Percentiles rank a stretch among this genome's conserved stretches.
Conservation (phyloP, 1,140 invertebrate species). For the Papilio machaon region DNA sequence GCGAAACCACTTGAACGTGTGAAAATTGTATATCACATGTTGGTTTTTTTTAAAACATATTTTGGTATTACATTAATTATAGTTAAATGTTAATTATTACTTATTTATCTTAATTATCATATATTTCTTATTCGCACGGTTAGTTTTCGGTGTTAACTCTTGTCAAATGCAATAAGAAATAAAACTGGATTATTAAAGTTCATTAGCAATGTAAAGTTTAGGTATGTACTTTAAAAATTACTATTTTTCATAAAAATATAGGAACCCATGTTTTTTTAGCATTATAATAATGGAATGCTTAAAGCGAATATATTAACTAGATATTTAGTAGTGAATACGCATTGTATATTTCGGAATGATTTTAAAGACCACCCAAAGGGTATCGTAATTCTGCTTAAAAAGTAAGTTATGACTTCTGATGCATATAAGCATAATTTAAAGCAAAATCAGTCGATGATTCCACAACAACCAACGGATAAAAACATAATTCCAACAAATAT, state of each 20-base stretch:
- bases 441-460: not conserved
- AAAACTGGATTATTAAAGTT: not conserved
- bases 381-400: not conserved
- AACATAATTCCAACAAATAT: slow-evolving; percentile 7
- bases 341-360: not conserved
- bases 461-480: not conserved
- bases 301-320: too few relatives aligned
- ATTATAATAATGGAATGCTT: too few relatives aligned
- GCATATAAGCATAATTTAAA: not conserved
- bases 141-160: not conserved
- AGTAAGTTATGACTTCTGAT: not conserved
- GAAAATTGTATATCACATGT: not conserved
- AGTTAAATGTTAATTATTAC: slow-evolving; percentile 6
- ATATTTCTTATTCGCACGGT: not conserved
- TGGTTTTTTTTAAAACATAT: not conserved
- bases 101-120: slow-evolving; percentile 14
- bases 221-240: not conserved
- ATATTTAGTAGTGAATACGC: too few relatives aligned
- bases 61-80: not conserved
- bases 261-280: too few relatives aligned
- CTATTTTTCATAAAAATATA: too few relatives aligned
- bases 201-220: not conserved
- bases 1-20: slow-evolving; percentile 12
- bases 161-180: not conserved
- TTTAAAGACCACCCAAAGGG: not conserved